A percentile compares a stretch with the other conserved stretches of the same genome.
Conservation (phyloP, 2,888 invertebrate species). For the Sinopyrophorus schimmeli region DNA sequence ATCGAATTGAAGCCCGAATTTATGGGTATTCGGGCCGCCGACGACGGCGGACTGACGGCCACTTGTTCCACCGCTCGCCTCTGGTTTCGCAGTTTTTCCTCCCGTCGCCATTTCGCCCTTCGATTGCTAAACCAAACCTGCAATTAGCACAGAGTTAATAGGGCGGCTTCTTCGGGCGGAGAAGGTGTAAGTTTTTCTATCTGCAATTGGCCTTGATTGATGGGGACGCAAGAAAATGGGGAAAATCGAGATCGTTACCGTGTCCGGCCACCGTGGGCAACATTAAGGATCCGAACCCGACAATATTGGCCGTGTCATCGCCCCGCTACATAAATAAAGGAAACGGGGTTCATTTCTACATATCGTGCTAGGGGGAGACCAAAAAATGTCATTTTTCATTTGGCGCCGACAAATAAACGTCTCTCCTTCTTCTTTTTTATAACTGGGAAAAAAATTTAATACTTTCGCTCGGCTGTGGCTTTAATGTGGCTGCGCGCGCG, state of each 20-base stretch:
- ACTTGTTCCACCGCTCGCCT: slow-evolving; percentile 67
- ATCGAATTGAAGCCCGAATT: slow-evolving; percentile 92
- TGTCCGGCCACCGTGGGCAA: slow-evolving; percentile 44
- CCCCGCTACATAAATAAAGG: slow-evolving; percentile 47
- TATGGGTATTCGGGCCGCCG: slow-evolving; percentile 67
- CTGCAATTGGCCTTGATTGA: slow-evolving; percentile 43
- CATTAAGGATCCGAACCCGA: slow-evolving; percentile 43
- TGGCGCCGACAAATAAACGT: slow-evolving; percentile 41
- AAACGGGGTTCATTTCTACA: slow-evolving; percentile 34
- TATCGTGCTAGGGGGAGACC: slow-evolving; percentile 39
- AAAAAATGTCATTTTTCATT: slow-evolving; percentile 45
- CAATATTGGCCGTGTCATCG: slow-evolving; percentile 51
- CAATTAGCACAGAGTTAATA: slow-evolving; percentile 36
- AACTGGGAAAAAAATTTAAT: slow-evolving; percentile 1
- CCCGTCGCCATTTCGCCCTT: slow-evolving; percentile 97
- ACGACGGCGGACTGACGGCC: slow-evolving; percentile 62
- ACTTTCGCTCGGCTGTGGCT: too few relatives aligned
- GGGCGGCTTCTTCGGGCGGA: neutral
- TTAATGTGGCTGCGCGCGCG: too few relatives aligned
- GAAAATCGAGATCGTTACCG: slow-evolving; percentile 38
- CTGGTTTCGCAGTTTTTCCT: slow-evolving; percentile 97
- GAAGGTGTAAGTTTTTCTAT: slow-evolving; percentile 34
- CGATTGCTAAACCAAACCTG: slow-evolving; percentile 99
- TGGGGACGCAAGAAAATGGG: slow-evolving; percentile 31
- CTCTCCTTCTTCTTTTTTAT: slow-evolving; percentile 16